phyloP scores from a whole-genome alignment of 1,140 invertebrate genomes.

The Neodiprion pinetum region DNA sequence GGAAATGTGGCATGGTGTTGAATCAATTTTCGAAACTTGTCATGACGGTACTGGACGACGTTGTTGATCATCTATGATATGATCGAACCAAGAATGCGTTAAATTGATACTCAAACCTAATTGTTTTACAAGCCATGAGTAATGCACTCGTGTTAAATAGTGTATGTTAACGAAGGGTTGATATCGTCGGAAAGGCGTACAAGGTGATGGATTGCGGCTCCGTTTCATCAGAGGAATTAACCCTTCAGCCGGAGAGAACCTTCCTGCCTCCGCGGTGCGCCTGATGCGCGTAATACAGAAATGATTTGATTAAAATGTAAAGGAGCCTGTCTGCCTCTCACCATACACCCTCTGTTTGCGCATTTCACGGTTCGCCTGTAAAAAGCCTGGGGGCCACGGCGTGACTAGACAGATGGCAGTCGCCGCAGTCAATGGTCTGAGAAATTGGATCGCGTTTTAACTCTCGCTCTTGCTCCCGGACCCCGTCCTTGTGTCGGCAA shows the following conservation, averaged over 20 bases:
- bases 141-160: neutral
- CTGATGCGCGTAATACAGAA: conserved; percentile 56
- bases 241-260: conserved; percentile 44
- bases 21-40: no score
- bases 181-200: neutral
- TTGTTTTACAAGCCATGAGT: no score
- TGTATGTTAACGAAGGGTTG: neutral
- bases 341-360: conserved; percentile 58
- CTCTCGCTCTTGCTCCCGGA: conserved; percentile 23
- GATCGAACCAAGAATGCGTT: no score
- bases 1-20: no score
- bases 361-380: conserved; percentile 63
- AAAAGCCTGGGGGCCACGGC: conserved; percentile 50
- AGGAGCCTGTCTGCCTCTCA: conserved; percentile 39
- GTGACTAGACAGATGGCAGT: conserved; percentile 61
- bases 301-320: conserved; percentile 65
- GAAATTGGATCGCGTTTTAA: conserved; percentile 65
- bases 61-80: no score
- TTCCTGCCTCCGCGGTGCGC: conserved; percentile 26
- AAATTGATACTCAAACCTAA: no score
- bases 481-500: neutral
- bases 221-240: conserved; percentile 30
- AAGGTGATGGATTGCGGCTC: neutral
- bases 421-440: conserved; percentile 63
- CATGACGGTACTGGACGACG: no score